Base-by-base conservation (phyloP, 2,113 vertebrate genomes). In the Colinus virginianus region DNA sequence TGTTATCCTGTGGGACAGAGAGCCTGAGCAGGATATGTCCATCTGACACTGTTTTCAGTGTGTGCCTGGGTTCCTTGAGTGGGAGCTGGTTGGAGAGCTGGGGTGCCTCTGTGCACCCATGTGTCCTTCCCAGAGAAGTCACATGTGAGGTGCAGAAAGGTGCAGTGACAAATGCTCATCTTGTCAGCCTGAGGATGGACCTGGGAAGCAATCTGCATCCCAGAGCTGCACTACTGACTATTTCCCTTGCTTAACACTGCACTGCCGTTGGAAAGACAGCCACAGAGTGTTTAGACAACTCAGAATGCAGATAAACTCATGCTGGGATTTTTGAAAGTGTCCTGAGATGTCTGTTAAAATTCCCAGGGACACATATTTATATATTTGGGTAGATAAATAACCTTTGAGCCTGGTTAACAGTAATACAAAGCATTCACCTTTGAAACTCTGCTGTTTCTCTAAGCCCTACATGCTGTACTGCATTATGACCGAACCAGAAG, bases 101-200 rank as follows among this genome's bases (percentile, higher is more conserved):
- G 1, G n/a, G 4, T 58, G 71, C 30, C 56, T 80, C 51, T 4
- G 1, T 62, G 34, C 0, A 0, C 30, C 26, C 38, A 7, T 7
- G 12, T 66, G 56, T 79, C n/a, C 51, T 84, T 67, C 45, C 40
- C 26, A 45, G 32, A 70, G 40, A n/a, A 87, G 58, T 11, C 66
- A 70, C n/a, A 45, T 61, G 32, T 26, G 28, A 10, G 14, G 30
- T 80, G 19, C 9, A 53, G 56, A 66, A 83, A 55, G 18, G 17
- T 36, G 2, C 88, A 81, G 34, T 51, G 80, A 32, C 51, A 40
- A 75, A 58, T 26, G 0, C 56, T 70, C 49, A 14, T 43, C 11
- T 69, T 22, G 22, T 55, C 56, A 68, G 10, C 51, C 51, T 77
- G 36, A 62, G 30, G 72, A n/a, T 6, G 8, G 45, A 48, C 45